Base-by-base conservation (phyloP, 35 echinoderm and acorn worm species). In the Lytechinus pictus region DNA sequence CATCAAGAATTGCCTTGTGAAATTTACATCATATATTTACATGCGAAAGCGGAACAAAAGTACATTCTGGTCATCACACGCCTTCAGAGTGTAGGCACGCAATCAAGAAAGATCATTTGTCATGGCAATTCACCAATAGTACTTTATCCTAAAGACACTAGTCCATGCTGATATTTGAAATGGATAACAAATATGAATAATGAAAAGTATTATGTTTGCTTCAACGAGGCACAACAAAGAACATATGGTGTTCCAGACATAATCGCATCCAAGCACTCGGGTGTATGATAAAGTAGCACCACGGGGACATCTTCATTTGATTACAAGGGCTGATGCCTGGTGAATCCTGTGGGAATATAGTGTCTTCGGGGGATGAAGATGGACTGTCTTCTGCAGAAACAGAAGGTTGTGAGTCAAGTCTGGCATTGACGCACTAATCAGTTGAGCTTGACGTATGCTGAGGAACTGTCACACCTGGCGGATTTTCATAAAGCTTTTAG, bases 401-500 rank as follows among this genome's bases (percentile, higher is more conserved):
- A 79, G 66, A 79, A 79, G 66, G 66, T 79, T 24, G n/a, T 79
- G 66, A 79, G 66, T 79, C 66, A 79, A 57, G 66, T 79, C 66
- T 79, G 19, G 16, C 66, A 79, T 24, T 79, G 66, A 79, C 66
- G 66, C 66, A 79, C 66, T 79, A 79, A 79, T 79, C 1, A 79
- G 66, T 3, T 24, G n/a, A 79, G 66, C 66, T 79, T 79, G 66
- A 79, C 66, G 66, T 79, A 79, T 79, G 66, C 33, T 44, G 33
- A 44, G 33, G 33, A 44, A 1, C 33, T 44, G 33, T 44, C 33
- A 44, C 33, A 44, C 33, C 33, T 44, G 33, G 33, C 33, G 33
- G 33, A 44, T 44, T 44, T 44, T 44, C 33, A 44, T 44, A 44
- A 44, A 44, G 33, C 33, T 44, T n/a, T n/a, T 1, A 44, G 33